Base-by-base conservation (phyloP, 1,140 invertebrate species). In the Caerostris extrusa region DNA sequence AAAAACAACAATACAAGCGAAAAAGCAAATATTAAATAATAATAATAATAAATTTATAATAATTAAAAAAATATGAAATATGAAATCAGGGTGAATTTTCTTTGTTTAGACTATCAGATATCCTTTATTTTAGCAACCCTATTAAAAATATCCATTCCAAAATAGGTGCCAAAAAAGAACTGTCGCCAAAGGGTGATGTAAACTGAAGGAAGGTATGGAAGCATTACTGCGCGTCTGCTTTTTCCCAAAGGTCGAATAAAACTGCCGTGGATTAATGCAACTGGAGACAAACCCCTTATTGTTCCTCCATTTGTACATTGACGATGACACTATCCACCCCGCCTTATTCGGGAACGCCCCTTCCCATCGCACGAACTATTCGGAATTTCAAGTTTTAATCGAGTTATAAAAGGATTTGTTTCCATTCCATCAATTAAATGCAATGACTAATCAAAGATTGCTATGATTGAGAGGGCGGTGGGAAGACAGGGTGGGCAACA, bases 401-500 rank as follows among this genome's bases (percentile, higher is more conserved):
- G 90, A 91, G 90, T 91, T 91, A 91, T 5, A 77, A 77, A 8
- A 58, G 56, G 77, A 91, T 91, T 91, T 83, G 90, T 91, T 91
- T 91, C 55, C n/a, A n/a, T n/a, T 17, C 50, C 69, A 53, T 77
- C 69, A 77, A 77, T 77, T 77, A 77, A 77, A 77, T 77, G 34
- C n/a, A 17, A 69, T 89, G 87, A 71, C 53, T 89, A 89, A 89
- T 89, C 87, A 56, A 53, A 34, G 60, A 85, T 56, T n/a, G 82
- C 2, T n/a, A 85, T 19, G 14, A 53, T n/a, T 14, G 17, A 10
- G 10, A 5, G 10, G 56, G 53, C 4, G 7, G 3, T 50, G 1
- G 19, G 34, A 81, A 14, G 19, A 12, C 34, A 12, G 82, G 53
- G 10, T n/a, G 5, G 53, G n/a, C n/a, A 85, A 14, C 12, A 5